A percentile compares a stretch with the other conserved stretches of the same genome.
Conservation (phyloP, 2,888 invertebrate genomes). For the Mythimna ferrago region DNA sequence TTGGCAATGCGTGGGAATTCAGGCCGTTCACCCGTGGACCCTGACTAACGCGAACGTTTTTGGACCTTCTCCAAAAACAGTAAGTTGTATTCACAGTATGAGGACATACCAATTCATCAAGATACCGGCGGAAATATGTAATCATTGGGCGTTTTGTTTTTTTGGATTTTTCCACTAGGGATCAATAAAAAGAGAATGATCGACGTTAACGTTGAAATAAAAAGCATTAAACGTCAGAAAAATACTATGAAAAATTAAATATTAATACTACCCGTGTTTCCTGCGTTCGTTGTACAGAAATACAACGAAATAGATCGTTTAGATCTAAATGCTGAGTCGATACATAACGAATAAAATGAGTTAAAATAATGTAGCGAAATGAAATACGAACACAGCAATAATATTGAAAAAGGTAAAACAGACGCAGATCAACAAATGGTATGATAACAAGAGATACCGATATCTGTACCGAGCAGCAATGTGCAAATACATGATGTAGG, state of each 20-base stretch:
- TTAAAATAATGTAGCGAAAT: conserved; percentile 24
- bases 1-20: conserved; percentile 80
- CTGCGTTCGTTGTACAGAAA: conserved; percentile 34
- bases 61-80: conserved; percentile 84
- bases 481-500: conserved; percentile 62
- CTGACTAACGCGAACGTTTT: conserved; percentile 78
- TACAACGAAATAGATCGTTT: conserved; percentile 27
- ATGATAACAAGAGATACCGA: conserved; percentile 72
- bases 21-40: conserved; percentile 83
- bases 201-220: conserved; percentile 32
- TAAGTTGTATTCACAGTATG: conserved; percentile 66
- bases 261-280: conserved; percentile 32
- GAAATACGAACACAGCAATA: conserved; percentile 62
- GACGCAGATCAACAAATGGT: conserved; percentile 72
- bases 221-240: conserved; percentile 22
- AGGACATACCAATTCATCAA: conserved; percentile 50
- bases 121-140: conserved; percentile 43
- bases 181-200: conserved; percentile 35
- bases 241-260: conserved; percentile 30
- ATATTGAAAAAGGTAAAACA: conserved; percentile 68
- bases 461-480: conserved; percentile 70
- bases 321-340: conserved; percentile 52
- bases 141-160: conserved; percentile 31
- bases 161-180: conserved; percentile 32
- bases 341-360: conserved; percentile 46